phyloP scores from a whole-genome alignment of 2,888 invertebrate species.

The Aleiodes leptofemur region DNA sequence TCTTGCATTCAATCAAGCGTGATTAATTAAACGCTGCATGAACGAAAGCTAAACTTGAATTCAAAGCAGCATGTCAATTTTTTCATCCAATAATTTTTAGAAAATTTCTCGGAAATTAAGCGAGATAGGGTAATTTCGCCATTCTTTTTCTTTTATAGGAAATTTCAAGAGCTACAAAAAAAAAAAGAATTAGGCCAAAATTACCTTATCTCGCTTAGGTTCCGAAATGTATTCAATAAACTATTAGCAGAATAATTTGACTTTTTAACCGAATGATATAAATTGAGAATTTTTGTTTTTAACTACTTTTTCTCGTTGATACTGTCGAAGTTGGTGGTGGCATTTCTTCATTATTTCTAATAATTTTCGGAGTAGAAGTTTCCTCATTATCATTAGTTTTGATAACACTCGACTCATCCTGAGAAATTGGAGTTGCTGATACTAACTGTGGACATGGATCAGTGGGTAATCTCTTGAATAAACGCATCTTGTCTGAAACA shows the following conservation, averaged over 20 bases:
- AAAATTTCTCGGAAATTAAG: too few species aligned
- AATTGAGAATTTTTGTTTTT: conserved; percentile 4
- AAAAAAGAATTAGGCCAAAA: too few species aligned
- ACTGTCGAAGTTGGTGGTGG: conserved; percentile 65
- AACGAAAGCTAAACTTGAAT: not conserved
- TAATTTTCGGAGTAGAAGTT: conserved; percentile 44
- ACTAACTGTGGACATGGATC: conserved; percentile 80
- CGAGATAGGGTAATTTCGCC: too few species aligned
- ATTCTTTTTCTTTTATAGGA: too few species aligned
- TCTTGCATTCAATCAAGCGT: conserved; percentile 16
- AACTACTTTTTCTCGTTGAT: conserved; percentile 69
- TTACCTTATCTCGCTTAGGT: too few species aligned
- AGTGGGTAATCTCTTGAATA: conserved; percentile 78
- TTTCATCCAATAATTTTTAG: too few species aligned
- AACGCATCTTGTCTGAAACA: conserved; percentile 72
- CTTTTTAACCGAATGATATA: not conserved
- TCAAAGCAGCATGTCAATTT: too few species aligned
- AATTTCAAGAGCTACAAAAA: too few species aligned
- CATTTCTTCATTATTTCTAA: conserved; percentile 55
- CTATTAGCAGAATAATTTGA: not conserved
- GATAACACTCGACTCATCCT: conserved; percentile 56
- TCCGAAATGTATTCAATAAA: too few species aligned
- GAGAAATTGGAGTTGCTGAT: conserved; percentile 68
- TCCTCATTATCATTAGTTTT: conserved; percentile 42
- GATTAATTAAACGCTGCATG: conserved; percentile 6